Conservation (phyloP, 2,888 invertebrate species). For the Serrognathus titanus region DNA sequence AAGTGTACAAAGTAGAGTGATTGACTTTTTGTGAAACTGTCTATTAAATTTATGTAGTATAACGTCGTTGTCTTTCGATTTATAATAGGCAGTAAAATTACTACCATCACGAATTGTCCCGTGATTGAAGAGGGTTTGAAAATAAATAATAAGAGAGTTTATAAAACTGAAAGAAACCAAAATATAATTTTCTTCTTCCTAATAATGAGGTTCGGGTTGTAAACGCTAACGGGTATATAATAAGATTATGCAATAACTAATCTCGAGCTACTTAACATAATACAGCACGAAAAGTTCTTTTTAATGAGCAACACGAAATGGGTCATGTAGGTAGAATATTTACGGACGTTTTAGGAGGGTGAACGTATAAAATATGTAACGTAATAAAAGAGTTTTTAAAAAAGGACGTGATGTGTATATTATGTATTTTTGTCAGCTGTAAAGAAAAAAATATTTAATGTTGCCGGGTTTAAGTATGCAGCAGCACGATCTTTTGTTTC, state of each 20-base stretch:
- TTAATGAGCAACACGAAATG: constrained; percentile 3
- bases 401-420: constrained; percentile 17
- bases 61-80: neutral
- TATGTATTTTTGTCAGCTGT: constrained; percentile 12
- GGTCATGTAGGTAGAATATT: constrained; percentile 2
- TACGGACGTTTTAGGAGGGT: constrained; percentile 2
- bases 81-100: constrained; percentile 2
- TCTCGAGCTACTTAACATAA: constrained; percentile 8
- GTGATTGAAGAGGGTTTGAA: neutral
- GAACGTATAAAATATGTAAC: neutral
- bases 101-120: neutral
- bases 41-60: neutral
- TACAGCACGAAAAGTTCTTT: constrained; percentile 4
- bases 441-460: constrained; percentile 13
- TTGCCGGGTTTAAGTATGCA: constrained; percentile 11
- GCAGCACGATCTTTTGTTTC: constrained; percentile 19
- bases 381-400: too few species aligned
- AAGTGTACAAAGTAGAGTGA: neutral
- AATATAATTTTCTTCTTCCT: constrained; percentile 21
- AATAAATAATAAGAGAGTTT: constrained; percentile 5
- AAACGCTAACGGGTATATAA: constrained; percentile 15
- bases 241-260: constrained; percentile 18
- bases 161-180: constrained; percentile 21
- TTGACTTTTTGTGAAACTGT: neutral
- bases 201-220: constrained; percentile 16